Evolutionary conservation across 2,888 invertebrate species (phyloP), one percentile per base, ranked within the genome.

Genomic region (Scaptomyza tumidula): DNA sequence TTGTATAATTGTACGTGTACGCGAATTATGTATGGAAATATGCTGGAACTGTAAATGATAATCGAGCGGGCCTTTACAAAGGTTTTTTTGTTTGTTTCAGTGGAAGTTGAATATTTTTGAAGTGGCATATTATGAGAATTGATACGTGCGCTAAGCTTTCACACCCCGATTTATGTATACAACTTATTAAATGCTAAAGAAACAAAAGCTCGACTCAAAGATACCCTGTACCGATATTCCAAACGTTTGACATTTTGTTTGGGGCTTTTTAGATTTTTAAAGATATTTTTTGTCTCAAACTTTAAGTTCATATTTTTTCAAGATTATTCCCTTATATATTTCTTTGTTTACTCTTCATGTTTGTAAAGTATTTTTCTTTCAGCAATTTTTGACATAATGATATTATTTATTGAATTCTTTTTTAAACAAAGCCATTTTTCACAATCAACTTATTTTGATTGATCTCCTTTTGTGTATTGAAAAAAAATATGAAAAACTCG

Each of bases 1-100:
- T 56, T 71, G 53, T 11, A 55, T 61, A 79, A 76, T 79, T 66
- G 66, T 65, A 58, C 14, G 29, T 45, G 66, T 65, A 58, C 14
- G 29, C 43, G 52, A 31, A 74, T 60, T 33, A 33, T 33, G 48
- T 54, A 60, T 73, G 56, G 46, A 48, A 78, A 76, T 62, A 10
- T 44, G 49, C 14, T 35, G 16, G 3, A 19, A 45, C 37, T 39
- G 48, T 13, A 37, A 14, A 39, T 14, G 14, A 39, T 39, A 39
- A 45, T 39, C 29, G 11, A 19, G 6, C 14, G 24, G 14, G 9
- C 1, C 6, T 5, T 31, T 35, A 39, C 7, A 58, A 7, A 19
- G 44, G 43, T 16, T 56, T 43, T 4, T 35, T 3, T 2, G 1
- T 13, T 35, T 37, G 29, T 43, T 64, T 10, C 19, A 37, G 35